Conservation (phyloP, 1,140 invertebrate species). For the Stegodyphus mimosarum region DNA sequence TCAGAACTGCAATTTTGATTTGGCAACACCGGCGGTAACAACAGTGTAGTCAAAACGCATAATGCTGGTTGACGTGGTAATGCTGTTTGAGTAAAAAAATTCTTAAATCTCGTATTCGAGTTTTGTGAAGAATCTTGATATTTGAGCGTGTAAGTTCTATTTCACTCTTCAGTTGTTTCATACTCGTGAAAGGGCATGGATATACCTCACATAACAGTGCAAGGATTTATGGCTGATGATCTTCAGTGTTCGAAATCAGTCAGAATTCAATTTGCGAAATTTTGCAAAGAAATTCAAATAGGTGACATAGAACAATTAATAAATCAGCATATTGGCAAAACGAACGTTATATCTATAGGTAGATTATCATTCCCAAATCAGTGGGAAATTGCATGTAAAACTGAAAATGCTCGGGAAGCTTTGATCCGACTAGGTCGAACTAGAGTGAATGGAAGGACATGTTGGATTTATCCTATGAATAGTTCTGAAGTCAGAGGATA, state of each 20-base stretch:
- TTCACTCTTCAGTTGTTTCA: too few relatives aligned
- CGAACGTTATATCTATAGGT: not conserved
- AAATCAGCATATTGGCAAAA: not conserved
- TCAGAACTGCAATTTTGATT: too few relatives aligned
- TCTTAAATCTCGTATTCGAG: too few relatives aligned
- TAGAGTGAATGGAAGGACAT: conserved; percentile 9
- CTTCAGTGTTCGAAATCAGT: not conserved
- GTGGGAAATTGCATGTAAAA: conserved; percentile 13
- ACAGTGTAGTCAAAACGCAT: too few relatives aligned
- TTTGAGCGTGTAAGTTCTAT: too few relatives aligned
- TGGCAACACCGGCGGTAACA: too few relatives aligned
- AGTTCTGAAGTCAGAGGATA: conserved; percentile 20
- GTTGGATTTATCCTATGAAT: conserved; percentile 32
- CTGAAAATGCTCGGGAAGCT: conserved; percentile 10
- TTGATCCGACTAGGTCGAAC: conserved; percentile 13
- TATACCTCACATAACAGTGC: too few relatives aligned
- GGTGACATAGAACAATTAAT: conserved; percentile 14
- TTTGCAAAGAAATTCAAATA: not conserved
- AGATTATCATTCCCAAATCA: conserved; percentile 31
- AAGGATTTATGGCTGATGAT: not conserved
- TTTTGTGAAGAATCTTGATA: too few relatives aligned
- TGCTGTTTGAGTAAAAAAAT: too few relatives aligned
- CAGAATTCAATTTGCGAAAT: conserved; percentile 31
- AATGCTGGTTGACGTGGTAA: too few relatives aligned
- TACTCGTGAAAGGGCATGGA: too few relatives aligned